Percentiles rank a stretch among this genome's conserved stretches.
Conservation (phyloP, 2,113 vertebrate genomes). For the Nanorana parkeri region DNA sequence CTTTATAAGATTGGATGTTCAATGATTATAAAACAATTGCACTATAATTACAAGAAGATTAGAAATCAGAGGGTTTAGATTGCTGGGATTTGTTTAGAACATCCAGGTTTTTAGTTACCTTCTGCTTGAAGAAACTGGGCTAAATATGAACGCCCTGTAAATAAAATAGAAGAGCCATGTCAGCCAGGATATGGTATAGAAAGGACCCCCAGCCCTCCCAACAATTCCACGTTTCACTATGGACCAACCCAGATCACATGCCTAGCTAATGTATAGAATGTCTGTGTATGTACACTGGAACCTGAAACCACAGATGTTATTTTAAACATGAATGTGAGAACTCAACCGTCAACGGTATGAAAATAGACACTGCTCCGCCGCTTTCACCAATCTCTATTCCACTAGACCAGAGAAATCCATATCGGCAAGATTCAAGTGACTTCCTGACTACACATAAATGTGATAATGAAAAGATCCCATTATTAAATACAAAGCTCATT, state of each 20-base stretch:
- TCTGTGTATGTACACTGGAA: not conserved
- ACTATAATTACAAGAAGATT: not conserved
- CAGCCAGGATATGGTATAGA: not conserved
- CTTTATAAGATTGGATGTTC: too few species aligned
- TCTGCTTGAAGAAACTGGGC: conserved; percentile 56
- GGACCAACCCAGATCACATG: not conserved
- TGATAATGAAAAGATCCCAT: too few species aligned
- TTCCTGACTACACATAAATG: too few species aligned
- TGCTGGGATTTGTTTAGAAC: not conserved
- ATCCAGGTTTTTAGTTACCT: conserved; percentile 57
- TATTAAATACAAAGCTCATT: too few species aligned
- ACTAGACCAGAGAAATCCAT: too few species aligned
- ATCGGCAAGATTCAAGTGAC: too few species aligned
- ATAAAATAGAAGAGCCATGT: conserved; percentile 60
- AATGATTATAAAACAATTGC: conserved; percentile 25
- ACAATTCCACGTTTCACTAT: not conserved
- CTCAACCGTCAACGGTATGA: not conserved
- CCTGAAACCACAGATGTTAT: not conserved
- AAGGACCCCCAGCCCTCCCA: not conserved
- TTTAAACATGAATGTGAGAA: conserved; percentile 15
- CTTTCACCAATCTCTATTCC: too few species aligned
- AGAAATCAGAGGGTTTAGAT: not conserved
- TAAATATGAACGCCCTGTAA: conserved; percentile 57
- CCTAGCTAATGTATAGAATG: conserved; percentile 4
- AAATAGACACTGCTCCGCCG: not conserved